Base-by-base conservation (phyloP, 2,113 vertebrate genomes). In the Dicerorhinus sumatrensis region DNA sequence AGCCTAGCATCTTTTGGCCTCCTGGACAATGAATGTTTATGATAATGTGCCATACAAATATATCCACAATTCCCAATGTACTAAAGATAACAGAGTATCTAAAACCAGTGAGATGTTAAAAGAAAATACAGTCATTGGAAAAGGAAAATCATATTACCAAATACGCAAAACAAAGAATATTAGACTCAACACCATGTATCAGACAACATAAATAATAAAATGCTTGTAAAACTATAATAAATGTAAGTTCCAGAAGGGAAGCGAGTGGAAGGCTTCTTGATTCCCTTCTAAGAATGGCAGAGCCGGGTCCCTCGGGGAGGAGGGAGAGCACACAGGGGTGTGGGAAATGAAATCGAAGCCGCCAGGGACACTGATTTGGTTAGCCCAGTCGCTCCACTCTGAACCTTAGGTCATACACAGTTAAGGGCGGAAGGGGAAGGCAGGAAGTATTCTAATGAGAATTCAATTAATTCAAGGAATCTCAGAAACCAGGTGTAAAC, bases 381-480 rank as follows among this genome's bases (percentile, higher is more conserved):
- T 97, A 97, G 96, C 36, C 3, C 0, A 89, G 79, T 93, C 95
- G 46, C 79, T 95, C 82, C 42, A n/a, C 76, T 94, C 97, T 98
- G 98, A 98, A 97, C 95, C 72, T 70, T 58, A 95, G 98, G 97
- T 97, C 98, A 97, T 73, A 90, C 48, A 70, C 2, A 95, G 98
- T 94, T 79, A 97, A 94, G 80, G 81, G 96, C 80, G 87, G 93
- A 89, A 98, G 85, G 95, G 95, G 94, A 96, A 96, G 60, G 85
- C 94, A 98, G 98, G 98, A 98, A 98, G 98, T 98, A 98, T 98
- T 97, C 97, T 96, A 98, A 98, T 96, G 98, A 98, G 98, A 98
- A 97, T 97, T 96, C 98, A 98, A 98, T 98, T 99, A 98, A 98
- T 98, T 97, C 98, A 97, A 98, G 97, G 98, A 97, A 98, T 98